phyloP scores from a whole-genome alignment of 2,113 vertebrate species.

The Anoura caudifer region DNA sequence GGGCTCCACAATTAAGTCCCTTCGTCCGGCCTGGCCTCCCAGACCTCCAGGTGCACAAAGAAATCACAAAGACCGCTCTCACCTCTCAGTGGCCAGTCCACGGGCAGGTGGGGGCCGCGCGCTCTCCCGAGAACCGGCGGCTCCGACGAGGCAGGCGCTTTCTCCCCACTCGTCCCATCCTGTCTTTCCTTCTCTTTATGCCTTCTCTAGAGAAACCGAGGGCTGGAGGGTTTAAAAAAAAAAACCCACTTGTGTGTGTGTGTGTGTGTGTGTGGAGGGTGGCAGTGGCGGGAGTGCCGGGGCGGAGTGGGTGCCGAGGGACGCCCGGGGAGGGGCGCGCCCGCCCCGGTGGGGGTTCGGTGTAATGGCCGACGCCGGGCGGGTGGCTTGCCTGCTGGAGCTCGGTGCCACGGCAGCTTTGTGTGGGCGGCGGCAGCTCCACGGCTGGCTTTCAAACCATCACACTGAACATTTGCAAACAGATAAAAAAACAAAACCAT shows the following conservation, averaged over 20 bases:
- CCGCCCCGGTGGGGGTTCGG: conserved; percentile 80
- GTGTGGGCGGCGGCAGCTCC: conserved; percentile 87
- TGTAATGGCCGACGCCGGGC: conserved; percentile 82
- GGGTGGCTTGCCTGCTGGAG: conserved; percentile 77
- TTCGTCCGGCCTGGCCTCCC: conserved; percentile 61
- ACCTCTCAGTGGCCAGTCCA: conserved; percentile 83
- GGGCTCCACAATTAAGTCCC: conserved; percentile 57
- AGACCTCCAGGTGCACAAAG: conserved; percentile 72
- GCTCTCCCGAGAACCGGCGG: conserved; percentile 75
- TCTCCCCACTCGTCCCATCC: conserved; percentile 76
- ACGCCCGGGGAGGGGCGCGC: conserved; percentile 67
- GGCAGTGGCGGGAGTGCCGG: conserved; percentile 29
- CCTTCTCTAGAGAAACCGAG: conserved; percentile 76
- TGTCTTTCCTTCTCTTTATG: conserved; percentile 77
- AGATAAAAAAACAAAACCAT: conserved; percentile 80
- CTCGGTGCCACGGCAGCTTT: conserved; percentile 82
- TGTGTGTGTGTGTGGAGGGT: conserved; percentile 53
- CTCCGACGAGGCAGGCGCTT: conserved; percentile 76
- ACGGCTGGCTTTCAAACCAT: conserved; percentile 86
- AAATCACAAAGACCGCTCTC: conserved; percentile 82
- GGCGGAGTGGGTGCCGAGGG: conserved; percentile 67
- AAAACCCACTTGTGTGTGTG: conserved; percentile 33
- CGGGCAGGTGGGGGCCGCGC: conserved; percentile 77
- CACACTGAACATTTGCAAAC: conserved; percentile 87
- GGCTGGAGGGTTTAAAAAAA: conserved; percentile 34